Base-by-base conservation (phyloP, 2,113 vertebrate species). In the Eleginops maclovinus region DNA sequence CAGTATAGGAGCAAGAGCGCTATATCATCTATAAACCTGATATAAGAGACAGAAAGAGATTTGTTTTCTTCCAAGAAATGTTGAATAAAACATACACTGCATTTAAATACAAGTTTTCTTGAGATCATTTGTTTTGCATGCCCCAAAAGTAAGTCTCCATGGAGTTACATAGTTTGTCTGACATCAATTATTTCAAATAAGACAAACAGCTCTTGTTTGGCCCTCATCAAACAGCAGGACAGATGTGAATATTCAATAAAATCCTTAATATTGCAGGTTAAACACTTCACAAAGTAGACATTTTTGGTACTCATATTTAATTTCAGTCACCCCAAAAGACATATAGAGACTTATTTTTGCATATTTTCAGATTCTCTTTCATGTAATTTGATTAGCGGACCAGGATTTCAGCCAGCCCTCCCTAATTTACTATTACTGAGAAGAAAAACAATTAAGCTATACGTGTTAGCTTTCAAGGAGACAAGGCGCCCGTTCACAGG, bases 391-490 rank as follows among this genome's bases (percentile, higher is more conserved):
- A 93, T 87, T 85, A 84, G 78, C 62, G 65, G 62, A 61, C 74
- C 81, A 63, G 82, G 67, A 84, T 88, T 88, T 55, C 61, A 79
- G 73, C 62, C 79, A 74, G 60, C 59, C 62, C 59, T 77, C 55
- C 71, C 77, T 84, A 65, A 75, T 84, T 81, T 85, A 88, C 63
- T 53, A 47, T 88, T 73, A 79, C 77, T 79, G 62, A 82, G 77
- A 73, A 70, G 63, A 82, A 88, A 84, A 92, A 91, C 89, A 92
- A 93, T 92, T 90, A 88, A 75, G 75, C 69, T 75, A 59, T 86
- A 85, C 83, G 76, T 87, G 85, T 83, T 74, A 63, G 86, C 58
- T 81, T 82, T 88, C 75, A 74, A 79, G 71, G 59, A 81, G 76
- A 83, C 80, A 84, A 83, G 28, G 24, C 51, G 73, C 36, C 21